Percentiles rank a stretch among this genome's conserved stretches.
These are phyloP conservation scores for Rhinella marina DNA, from an alignment of 2,797 vertebrate species.

Conservation along the genomic window DNA sequence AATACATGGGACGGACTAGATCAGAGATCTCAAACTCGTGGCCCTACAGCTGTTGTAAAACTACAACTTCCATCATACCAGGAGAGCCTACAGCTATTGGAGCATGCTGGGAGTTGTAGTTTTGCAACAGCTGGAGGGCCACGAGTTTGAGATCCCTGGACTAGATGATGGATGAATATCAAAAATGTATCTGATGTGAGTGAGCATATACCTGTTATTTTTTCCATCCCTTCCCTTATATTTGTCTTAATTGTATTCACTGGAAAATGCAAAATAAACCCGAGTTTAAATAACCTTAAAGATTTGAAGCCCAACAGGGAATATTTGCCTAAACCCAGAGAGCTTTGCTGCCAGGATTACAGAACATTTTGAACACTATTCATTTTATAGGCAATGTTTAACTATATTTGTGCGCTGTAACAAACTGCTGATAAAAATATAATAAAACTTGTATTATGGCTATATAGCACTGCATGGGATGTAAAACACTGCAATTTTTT, in stretches of 20 bases:
- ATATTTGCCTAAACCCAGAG: not conserved
- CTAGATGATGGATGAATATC: not conserved
- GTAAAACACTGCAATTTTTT: slow-evolving; percentile 43
- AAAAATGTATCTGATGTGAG: not conserved
- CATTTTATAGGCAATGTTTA: slow-evolving; percentile 44
- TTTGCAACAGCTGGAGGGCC: too few species aligned
- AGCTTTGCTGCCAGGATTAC: slow-evolving; percentile 14
- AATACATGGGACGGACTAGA: not conserved
- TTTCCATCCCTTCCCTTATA: not conserved
- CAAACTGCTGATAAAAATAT: slow-evolving; percentile 42
- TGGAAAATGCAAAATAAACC: not conserved
- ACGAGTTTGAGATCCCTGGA: too few species aligned
- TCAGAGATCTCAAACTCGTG: too few species aligned
- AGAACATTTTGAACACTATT: slow-evolving; percentile 34
- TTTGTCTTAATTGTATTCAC: not conserved
- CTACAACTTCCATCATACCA: too few species aligned
- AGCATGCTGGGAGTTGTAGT: too few species aligned
- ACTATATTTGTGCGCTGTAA: slow-evolving; percentile 37
- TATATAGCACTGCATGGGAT: slow-evolving; percentile 27
- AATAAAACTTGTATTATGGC: slow-evolving; percentile 33
- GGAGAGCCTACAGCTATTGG: too few species aligned
- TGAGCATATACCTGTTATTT: not conserved
- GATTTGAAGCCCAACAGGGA: not conserved
- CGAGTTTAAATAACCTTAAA: not conserved
- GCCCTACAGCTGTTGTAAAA: too few species aligned